Conservation (phyloP, 2,888 invertebrate species). For the Eucera pruinosa region DNA sequence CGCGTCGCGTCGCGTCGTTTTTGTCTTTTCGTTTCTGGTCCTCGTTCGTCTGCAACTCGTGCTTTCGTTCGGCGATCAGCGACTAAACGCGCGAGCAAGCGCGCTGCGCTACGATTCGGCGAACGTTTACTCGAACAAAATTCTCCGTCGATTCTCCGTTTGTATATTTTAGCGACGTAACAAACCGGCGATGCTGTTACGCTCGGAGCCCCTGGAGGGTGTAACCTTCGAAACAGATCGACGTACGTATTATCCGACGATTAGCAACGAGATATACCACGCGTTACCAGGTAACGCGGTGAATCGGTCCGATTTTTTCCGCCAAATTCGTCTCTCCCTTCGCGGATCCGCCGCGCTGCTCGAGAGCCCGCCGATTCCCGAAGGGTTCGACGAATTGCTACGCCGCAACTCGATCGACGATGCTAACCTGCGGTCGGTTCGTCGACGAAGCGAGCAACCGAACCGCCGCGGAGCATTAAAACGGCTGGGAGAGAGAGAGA, state of each 20-base stretch:
- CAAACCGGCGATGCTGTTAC: not conserved
- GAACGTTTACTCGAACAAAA: not conserved
- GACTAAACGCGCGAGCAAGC: not conserved
- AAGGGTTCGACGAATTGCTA: not conserved
- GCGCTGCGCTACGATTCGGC: too few species aligned
- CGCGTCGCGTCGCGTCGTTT: slow-evolving; percentile 11
- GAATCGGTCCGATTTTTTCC: slow-evolving; percentile 9
- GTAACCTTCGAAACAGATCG: slow-evolving; percentile 27
- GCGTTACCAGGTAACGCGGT: slow-evolving; percentile 31
- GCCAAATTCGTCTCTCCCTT: too few species aligned
- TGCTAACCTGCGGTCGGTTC: slow-evolving; percentile 65
- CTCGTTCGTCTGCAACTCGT: slow-evolving; percentile 1
- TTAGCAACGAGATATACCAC: slow-evolving; percentile 64
- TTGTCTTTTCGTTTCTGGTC: slow-evolving; percentile 26
- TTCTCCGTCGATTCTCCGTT: slow-evolving; percentile 27
- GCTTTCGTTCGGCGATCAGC: not conserved
- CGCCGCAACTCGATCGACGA: slow-evolving; percentile 62
- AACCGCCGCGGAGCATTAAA: slow-evolving; percentile 41
- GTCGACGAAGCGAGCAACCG: slow-evolving; percentile 62
- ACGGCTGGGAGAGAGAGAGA: slow-evolving; percentile 31
- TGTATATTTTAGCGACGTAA: not conserved
- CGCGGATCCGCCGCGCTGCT: not conserved
- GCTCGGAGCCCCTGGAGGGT: slow-evolving; percentile 70
- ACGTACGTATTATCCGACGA: slow-evolving; percentile 51
- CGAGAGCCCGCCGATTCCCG: slow-evolving; percentile 9